Evolutionary conservation across 2,113 vertebrate species (phyloP), one percentile per base, ranked within the genome.

Genomic region (Vidua macroura): DNA sequence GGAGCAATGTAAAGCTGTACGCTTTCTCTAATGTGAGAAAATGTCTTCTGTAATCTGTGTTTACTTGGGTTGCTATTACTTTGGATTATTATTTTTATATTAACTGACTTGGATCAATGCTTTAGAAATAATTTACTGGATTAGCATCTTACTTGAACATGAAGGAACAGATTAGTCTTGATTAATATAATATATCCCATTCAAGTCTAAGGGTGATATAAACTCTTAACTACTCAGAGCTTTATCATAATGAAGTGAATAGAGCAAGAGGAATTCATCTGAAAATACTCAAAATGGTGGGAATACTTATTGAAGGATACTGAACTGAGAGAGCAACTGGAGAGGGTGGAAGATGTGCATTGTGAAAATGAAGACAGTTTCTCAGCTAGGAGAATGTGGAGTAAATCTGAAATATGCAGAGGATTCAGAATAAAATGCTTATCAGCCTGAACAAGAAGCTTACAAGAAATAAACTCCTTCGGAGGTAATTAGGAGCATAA

Each of bases 401-500:
- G n/a, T 69, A 83, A 81, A 92, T 66, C 53, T 27, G 39, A 91
- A 70, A 86, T 77, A 83, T 80, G 68, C 72, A 76, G 85, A 76
- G 58, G 12, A 53, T 85, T 90, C 67, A 73, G 43, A 88, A 55
- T 59, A 33, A 83, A 93, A 93, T 49, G 17, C 49, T 83, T 83
- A 62, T 70, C 39, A 63, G 59, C 48, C 51, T 59, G 55, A 81
- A 83, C 44, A 88, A 88, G 90, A 70, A 60, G 79, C 63, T 90
- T 88, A 83, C 46, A 79, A 83, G 31, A 70, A 90, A 69, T 69
- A 62, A 88, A 95, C 11, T 88, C 43, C 75, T 90, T 88, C 66
- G 39, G 72, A 88, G 53, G 35, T 68, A 88, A 83, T 83, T 77
- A 87, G 33, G 59, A 41, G 7, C 63, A 77, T 66, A 93, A 92